phyloP scores from a whole-genome alignment of 2,797 vertebrate species.

The Eremophila alpestris region DNA sequence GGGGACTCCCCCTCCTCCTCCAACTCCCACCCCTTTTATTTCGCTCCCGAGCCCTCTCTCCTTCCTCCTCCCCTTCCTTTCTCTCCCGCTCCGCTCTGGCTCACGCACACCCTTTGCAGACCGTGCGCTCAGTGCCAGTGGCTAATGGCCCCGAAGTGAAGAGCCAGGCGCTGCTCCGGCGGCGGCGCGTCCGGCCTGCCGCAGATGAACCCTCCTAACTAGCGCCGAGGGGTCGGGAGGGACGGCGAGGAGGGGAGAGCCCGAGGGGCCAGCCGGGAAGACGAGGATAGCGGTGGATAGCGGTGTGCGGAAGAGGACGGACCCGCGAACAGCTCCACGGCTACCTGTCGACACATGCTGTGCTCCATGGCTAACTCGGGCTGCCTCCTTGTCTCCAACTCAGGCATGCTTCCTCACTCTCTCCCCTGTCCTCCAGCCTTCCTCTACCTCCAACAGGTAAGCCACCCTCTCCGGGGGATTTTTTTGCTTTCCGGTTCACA shows the following conservation, averaged over 20 bases:
- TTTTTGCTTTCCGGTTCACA: conserved; percentile 58
- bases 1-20: conserved; percentile 80
- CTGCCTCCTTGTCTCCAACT: conserved; percentile 92
- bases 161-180: conserved; percentile 46
- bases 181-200: conserved; percentile 53
- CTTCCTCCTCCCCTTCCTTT: conserved; percentile 63
- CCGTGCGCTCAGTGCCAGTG: conserved; percentile 65
- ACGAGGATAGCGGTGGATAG: conserved; percentile 53
- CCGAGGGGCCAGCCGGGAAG: conserved; percentile 69
- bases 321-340: conserved; percentile 71
- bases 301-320: conserved; percentile 66
- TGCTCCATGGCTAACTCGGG: conserved; percentile 96
- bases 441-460: conserved; percentile 97
- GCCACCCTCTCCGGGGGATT: conserved; percentile 69
- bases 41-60: conserved; percentile 61
- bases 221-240: conserved; percentile 75
- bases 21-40: conserved; percentile 63
- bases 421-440: conserved; percentile 91
- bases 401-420: conserved; percentile 91
- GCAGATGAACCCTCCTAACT: conserved; percentile 69
- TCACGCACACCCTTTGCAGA: conserved; percentile 79
- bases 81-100: conserved; percentile 73
- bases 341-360: conserved; percentile 90
- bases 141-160: conserved; percentile 76
- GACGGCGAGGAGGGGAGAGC: conserved; percentile 60